Percentiles rank a stretch among this genome's conserved stretches.
Evolutionary conservation across 2,888 invertebrate genomes (phyloP).

Genomic region (Melanophora roralis): DNA sequence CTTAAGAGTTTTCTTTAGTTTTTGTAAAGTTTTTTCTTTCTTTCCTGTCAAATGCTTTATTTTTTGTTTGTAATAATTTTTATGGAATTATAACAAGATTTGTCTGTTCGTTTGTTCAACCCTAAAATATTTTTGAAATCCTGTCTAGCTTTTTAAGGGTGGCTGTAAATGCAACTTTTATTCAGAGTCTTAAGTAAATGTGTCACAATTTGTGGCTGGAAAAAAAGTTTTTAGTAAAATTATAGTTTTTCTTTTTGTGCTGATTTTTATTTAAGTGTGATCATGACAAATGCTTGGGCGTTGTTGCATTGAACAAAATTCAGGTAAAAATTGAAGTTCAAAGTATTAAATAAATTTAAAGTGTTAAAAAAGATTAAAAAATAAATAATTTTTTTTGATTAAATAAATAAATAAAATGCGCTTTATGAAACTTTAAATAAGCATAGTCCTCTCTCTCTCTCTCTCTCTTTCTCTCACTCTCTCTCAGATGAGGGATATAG

Average conservation of each 20-base stretch:
- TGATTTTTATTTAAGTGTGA: background rate
- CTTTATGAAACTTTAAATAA: too few species aligned
- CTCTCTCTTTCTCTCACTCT: too few species aligned
- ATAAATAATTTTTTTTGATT: too few species aligned
- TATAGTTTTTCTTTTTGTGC: background rate
- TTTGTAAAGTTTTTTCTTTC: background rate
- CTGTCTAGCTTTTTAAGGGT: background rate
- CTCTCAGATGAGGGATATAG: too few species aligned
- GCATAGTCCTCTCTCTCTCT: too few species aligned
- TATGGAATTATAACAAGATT: conserved; percentile 18
- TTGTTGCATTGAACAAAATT: background rate
- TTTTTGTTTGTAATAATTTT: conserved; percentile 39
- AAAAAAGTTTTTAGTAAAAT: background rate
- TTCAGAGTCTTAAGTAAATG: background rate
- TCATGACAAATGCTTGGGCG: conserved; percentile 30
- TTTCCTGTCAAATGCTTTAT: background rate
- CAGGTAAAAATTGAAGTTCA: background rate
- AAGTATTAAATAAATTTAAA: too few species aligned
- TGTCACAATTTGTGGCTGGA: conserved; percentile 41
- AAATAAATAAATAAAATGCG: too few species aligned
- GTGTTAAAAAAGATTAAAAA: background rate
- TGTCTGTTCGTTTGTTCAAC: conserved; percentile 2
- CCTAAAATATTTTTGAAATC: background rate
- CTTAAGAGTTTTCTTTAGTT: conserved; percentile 29
- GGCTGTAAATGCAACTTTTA: background rate